phyloP scores from a whole-genome alignment of 2,113 vertebrate genomes.

The Poeciliopsis prolifica region DNA sequence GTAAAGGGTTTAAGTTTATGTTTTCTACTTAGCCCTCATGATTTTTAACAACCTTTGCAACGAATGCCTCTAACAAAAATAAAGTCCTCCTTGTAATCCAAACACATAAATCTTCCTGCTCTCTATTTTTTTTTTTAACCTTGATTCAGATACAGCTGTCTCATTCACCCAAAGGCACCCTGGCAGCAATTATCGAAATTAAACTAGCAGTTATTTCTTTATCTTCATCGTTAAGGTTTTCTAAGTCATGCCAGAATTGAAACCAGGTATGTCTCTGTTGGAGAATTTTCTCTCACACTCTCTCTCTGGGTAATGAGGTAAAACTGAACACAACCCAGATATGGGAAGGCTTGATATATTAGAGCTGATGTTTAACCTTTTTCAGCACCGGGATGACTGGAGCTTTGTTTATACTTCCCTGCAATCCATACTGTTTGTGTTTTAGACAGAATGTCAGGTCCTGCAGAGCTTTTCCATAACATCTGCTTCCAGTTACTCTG shows the following conservation, averaged over 20 bases:
- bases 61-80: neutral
- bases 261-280: constrained; percentile 25
- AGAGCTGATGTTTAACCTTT: constrained; percentile 37
- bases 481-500: constrained; percentile 63
- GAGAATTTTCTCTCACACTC: constrained; percentile 5
- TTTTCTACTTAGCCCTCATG: too few species aligned
- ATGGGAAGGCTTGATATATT: constrained; percentile 30
- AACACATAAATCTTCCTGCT: neutral
- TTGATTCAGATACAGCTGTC: neutral
- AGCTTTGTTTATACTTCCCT: constrained; percentile 58
- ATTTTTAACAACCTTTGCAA: neutral
- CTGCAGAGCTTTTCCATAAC: constrained; percentile 38
- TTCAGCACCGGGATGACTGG: constrained; percentile 43
- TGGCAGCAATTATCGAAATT: neutral
- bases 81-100: neutral
- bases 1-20: too few species aligned
- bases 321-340: constrained; percentile 39
- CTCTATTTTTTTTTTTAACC: neutral
- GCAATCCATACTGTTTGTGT: constrained; percentile 40
- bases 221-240: neutral
- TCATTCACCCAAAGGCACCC: neutral
- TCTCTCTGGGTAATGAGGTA: constrained; percentile 29
- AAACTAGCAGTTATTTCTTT: neutral
- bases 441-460: constrained; percentile 58
- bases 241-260: constrained; percentile 15